Evolutionary conservation across 1,140 invertebrate genomes (phyloP).

Genomic region (Meloidogyne exigua): DNA sequence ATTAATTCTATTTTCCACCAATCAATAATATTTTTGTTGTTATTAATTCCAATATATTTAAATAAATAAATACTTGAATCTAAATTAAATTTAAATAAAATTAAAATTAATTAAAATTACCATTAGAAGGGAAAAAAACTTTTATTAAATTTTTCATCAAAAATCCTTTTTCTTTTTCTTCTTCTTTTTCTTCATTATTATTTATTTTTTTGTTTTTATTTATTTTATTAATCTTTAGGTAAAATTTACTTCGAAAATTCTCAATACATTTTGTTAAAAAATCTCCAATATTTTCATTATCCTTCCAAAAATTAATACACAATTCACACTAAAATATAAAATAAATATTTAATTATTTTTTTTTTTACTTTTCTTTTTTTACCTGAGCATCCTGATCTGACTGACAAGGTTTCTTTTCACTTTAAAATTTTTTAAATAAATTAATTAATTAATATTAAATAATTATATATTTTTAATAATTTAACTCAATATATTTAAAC

Average conservation of each 20-base stretch:
- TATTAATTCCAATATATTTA: background rate
- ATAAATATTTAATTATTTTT: too few species aligned
- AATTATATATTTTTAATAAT: background rate
- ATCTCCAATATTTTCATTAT: background rate
- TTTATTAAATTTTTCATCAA: background rate
- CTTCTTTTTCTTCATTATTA: too few species aligned
- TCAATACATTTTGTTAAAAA: background rate
- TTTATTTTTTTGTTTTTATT: too few species aligned
- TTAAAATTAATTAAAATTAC: background rate
- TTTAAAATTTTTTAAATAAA: constrained; percentile 30
- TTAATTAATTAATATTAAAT: constrained; percentile 21
- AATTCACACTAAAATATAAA: background rate
- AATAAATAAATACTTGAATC: background rate
- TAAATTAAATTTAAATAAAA: background rate
- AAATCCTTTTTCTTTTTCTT: background rate
- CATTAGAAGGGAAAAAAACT: constrained; percentile 10
- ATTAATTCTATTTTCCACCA: constrained; percentile 20
- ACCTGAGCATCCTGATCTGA: background rate
- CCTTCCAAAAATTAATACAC: background rate
- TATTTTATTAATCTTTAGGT: background rate
- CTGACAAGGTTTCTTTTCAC: constrained; percentile 38
- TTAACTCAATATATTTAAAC: too few species aligned
- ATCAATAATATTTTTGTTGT: constrained; percentile 1
- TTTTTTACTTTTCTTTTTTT: background rate
- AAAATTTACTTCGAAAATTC: background rate